These are phyloP conservation scores for Steromphala cineraria DNA, from an alignment of 2,888 invertebrate species.

Conservation along the genomic window DNA sequence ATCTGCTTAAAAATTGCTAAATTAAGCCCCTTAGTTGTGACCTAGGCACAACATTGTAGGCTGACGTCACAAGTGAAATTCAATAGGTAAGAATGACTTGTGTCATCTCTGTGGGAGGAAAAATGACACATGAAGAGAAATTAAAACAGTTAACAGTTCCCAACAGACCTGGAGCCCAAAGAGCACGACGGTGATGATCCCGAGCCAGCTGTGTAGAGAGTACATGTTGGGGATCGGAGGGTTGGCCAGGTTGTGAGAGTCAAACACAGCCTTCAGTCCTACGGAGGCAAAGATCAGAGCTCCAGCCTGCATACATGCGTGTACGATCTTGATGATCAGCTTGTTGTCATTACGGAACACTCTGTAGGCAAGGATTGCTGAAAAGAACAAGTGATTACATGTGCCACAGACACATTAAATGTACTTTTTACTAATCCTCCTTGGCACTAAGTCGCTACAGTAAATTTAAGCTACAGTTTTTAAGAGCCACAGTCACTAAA, in stretches of 20 bases:
- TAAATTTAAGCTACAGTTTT: too few species aligned
- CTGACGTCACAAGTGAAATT: too few species aligned
- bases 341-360: constrained; percentile 85
- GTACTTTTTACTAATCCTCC: too few species aligned
- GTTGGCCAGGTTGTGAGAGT: constrained; percentile 81
- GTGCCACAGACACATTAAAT: too few species aligned
- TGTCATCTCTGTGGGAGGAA: too few species aligned
- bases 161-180: constrained; percentile 83
- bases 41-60: too few species aligned
- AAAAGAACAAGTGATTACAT: constrained; percentile 43
- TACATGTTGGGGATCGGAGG: constrained; percentile 77
- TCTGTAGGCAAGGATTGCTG: constrained; percentile 89
- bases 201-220: constrained; percentile 87
- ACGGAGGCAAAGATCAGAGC: constrained; percentile 83
- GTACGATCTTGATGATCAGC: constrained; percentile 84
- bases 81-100: too few species aligned
- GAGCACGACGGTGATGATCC: constrained; percentile 83
- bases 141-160: not conserved
- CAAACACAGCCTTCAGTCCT: constrained; percentile 86
- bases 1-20: too few species aligned
- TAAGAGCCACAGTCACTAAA: too few species aligned
- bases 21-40: too few species aligned
- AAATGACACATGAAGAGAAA: too few species aligned
- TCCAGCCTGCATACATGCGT: constrained; percentile 82
- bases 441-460: too few species aligned